Evolutionary conservation across 2,888 invertebrate species (phyloP), one percentile per base, ranked within the genome.

Genomic region (Diachrysia chrysitis): DNA sequence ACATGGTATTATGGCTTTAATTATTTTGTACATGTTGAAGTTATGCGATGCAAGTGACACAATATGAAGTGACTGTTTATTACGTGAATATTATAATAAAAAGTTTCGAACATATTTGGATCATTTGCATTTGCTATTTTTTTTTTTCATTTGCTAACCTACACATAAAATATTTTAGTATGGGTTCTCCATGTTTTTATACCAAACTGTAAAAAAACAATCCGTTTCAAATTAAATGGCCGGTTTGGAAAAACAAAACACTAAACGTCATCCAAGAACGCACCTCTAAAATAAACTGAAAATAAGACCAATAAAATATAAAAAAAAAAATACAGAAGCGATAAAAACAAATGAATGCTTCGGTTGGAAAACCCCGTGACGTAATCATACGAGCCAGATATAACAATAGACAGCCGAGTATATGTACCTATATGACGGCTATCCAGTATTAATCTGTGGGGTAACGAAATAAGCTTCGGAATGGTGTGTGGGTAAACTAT

Each of bases 401-500:
- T n/a, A 56, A 32, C 35, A 68, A 53, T 54, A 76, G 48, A 73
- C 37, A 66, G 63, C 66, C 58, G 64, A 72, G 75, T 68, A 62
- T 66, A 58, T 63, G 29, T 62, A 5, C n/a, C 21, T 59, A 60
- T 64, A 58, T 46, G 57, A 63, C 84, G 82, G 82, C 84, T 83
- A 68, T 53, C 69, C 63, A 78, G 63, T 83, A 85, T 86, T 86
- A 86, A 87, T 87, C 87, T 83, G 74, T 70, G 69, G 75, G 73
- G 68, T 73, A 66, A 70, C 76, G n/a, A n/a, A 63, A 69, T 81
- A 78, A 78, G 79, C 78, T 68, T 65, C 56, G 71, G 76, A 85
- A 85, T 87, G 84, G 84, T 78, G 73, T 80, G 83, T 62, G 84
- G 82, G 78, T 66, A 77, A 58, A 23, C 56, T 29, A n/a, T 29